Evolutionary conservation across 1,140 invertebrate genomes (phyloP), one percentile per base, ranked within the genome.

Genomic region (Acromyrmex echinatior): DNA sequence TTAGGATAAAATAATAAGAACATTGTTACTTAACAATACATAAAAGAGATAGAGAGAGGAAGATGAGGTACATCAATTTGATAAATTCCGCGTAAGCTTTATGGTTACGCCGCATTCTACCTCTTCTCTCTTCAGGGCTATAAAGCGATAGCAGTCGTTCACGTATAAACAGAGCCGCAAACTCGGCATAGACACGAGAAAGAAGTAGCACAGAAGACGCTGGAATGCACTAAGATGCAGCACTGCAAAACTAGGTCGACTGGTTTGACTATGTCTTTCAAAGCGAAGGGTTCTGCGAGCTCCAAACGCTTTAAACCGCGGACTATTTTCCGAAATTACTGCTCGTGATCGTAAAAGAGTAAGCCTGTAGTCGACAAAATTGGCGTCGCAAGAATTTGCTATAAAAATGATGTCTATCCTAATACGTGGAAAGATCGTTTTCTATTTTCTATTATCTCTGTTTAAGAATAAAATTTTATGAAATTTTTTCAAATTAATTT

Each of bases 181-280:
- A 76, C 39, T 63, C 80, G 18, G 16, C 66, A 18, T 49, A 74
- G 56, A 60, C 39, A 39, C 66, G 53, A 35, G 56, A 60, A 74
- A 82, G 80, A 82, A 84, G 31, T 53, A n/a, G 21, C 60, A 31
- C 31, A 28, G 21, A 56, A 56, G 51, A 58, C 49, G 53, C 28
- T 49, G 25, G 63, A 86, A 86, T 81, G 77, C 65, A 81, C 39
- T 28, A 62, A 80, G 63, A 79, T 28, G 62, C 35, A 28, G n/a
- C 74, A 60, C 84, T 25, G 21, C 51, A 35, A 70, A 86, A 86
- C 76, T 86, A 49, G 84, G 84, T 86, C 84, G 77, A 60, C 77
- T 56, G 49, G 25, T 1, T 25, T 25, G 25, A 25, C 25, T 25
- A 25, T 68, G 51, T 51, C 18, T 86, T 60, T 56, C 62, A 80